These are phyloP conservation scores for Drosophila koepferae DNA, from an alignment of 2,888 invertebrate genomes.

Conservation along the genomic window DNA sequence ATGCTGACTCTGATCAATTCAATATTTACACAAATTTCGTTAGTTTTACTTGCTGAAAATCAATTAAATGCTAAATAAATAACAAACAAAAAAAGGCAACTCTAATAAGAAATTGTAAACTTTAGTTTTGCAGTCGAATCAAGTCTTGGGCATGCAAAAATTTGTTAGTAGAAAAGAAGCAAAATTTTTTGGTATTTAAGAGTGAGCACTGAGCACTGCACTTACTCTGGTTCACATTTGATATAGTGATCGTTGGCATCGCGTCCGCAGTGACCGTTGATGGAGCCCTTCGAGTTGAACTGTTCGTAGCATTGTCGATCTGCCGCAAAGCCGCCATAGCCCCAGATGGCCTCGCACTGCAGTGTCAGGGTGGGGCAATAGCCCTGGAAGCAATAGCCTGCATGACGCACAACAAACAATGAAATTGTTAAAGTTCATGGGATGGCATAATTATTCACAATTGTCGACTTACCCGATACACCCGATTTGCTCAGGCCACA, in stretches of 20 bases:
- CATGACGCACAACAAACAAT: background rate
- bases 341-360: conserved; percentile 98
- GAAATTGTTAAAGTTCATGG: background rate
- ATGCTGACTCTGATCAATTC: background rate
- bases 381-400: conserved; percentile 96
- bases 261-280: conserved; percentile 97
- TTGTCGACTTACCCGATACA: conserved; percentile 75
- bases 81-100: background rate
- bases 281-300: conserved; percentile 97
- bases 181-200: background rate
- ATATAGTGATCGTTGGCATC: conserved; percentile 90
- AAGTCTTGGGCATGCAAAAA: conserved; percentile 11
- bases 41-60: background rate
- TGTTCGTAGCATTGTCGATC: conserved; percentile 96
- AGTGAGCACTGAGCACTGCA: conserved; percentile 62
- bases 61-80: background rate
- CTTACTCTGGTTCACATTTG: conserved; percentile 95
- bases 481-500: conserved; percentile 88
- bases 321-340: conserved; percentile 92
- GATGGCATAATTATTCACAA: background rate
- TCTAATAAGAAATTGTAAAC: background rate
- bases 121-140: background rate
- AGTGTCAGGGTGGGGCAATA: conserved; percentile 94
- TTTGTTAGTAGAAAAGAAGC: background rate
- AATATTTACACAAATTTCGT: background rate